These are phyloP conservation scores for Phyllostomus hastatus DNA, from an alignment of 2,113 vertebrate genomes.

Conservation along the genomic window DNA sequence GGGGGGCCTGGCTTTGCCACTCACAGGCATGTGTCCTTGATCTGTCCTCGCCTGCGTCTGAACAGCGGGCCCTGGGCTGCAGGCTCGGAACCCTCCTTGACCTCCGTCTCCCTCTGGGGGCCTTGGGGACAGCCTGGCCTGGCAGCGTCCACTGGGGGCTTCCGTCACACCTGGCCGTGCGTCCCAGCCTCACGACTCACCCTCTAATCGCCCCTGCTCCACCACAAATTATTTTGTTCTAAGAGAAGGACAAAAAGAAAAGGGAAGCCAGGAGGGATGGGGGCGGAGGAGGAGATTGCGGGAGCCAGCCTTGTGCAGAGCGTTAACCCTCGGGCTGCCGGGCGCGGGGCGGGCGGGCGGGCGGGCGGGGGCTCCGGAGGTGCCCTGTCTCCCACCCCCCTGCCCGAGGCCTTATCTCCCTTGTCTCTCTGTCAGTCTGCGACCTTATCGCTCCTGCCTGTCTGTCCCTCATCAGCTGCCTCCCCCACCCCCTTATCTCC, in stretches of 20 bases:
- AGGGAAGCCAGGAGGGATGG: conserved; percentile 36
- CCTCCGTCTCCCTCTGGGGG: background rate
- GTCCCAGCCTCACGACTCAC: background rate
- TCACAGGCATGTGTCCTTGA: background rate
- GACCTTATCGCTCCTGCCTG: conserved; percentile 45
- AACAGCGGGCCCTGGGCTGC: background rate
- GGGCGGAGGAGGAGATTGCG: conserved; percentile 37
- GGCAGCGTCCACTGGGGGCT: background rate
- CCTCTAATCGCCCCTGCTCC: conserved; percentile 35
- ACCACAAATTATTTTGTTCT: conserved; percentile 74
- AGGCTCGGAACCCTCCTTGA: background rate
- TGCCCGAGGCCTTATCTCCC: conserved; percentile 38
- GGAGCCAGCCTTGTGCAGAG: background rate
- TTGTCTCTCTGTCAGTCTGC: conserved; percentile 23
- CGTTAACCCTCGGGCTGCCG: conserved; percentile 60
- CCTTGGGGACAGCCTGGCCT: background rate
- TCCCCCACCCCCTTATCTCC: conserved; percentile 8
- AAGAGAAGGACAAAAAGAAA: conserved; percentile 70
- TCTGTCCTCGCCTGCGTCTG: background rate
- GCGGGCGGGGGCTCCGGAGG: background rate
- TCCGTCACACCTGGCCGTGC: background rate
- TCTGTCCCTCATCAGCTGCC: conserved; percentile 39
- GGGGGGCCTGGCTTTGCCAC: background rate
- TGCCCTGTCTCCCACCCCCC: rapidly evolving
- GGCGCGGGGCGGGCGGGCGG: background rate